Conservation (phyloP, 2,113 vertebrate genomes). For the Chamaetylas fuelleborni region DNA sequence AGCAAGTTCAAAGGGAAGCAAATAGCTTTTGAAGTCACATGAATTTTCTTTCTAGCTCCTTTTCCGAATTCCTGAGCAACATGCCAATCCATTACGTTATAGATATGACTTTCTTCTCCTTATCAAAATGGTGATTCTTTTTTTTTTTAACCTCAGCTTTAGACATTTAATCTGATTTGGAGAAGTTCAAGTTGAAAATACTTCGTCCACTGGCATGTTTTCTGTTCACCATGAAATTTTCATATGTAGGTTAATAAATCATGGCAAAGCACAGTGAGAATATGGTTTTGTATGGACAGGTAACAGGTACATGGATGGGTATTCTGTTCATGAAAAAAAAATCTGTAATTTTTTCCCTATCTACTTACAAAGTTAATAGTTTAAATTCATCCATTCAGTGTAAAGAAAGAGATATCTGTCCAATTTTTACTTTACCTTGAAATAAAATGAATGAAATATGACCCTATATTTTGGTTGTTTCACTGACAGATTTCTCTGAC, state of each 20-base stretch:
- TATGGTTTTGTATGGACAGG: not conserved
- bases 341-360: not conserved
- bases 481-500: not conserved
- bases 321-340: not conserved
- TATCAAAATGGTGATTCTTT: rapidly evolving
- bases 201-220: not conserved
- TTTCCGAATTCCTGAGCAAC: not conserved
- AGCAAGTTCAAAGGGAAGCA: not conserved
- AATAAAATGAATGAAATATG: not conserved
- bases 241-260: not conserved
- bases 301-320: not conserved
- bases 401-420: not conserved
- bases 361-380: not conserved
- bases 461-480: not conserved
- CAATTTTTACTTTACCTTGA: not conserved
- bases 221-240: not conserved
- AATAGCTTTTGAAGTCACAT: not conserved
- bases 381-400: not conserved
- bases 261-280: not conserved
- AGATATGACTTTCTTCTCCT: not conserved
- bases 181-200: not conserved
- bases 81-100: not conserved
- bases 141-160: not conserved
- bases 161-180: not conserved
- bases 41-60: not conserved